Evolutionary conservation across 1,140 invertebrate species (phyloP).

Genomic region (Bombus sylvicola): DNA sequence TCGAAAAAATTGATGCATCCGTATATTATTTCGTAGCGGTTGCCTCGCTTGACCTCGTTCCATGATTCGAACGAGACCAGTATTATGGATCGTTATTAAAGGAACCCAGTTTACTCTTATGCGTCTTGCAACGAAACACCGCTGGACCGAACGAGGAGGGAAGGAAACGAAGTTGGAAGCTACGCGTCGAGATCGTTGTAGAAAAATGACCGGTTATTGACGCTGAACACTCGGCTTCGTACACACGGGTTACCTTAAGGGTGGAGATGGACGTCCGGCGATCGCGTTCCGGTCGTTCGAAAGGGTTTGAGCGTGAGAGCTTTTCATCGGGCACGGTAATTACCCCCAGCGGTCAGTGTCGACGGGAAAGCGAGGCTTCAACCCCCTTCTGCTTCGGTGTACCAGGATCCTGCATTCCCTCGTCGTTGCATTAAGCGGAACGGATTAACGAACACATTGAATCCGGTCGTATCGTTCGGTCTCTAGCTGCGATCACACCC

Average conservation of each 20-base stretch:
- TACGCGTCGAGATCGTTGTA: constrained; percentile 70
- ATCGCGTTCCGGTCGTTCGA: constrained; percentile 45
- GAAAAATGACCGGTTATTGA: constrained; percentile 77
- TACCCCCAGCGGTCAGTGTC: constrained; percentile 77
- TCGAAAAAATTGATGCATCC: constrained; percentile 64
- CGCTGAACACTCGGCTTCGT: constrained; percentile 24
- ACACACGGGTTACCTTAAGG: constrained; percentile 28
- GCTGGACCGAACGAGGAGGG: constrained; percentile 29
- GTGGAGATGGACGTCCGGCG: constrained; percentile 34
- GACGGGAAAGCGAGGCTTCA: constrained; percentile 63
- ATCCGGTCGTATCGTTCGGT: neutral
- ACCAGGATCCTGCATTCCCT: constrained; percentile 32
- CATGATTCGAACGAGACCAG: constrained; percentile 48
- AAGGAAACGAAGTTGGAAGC: constrained; percentile 47
- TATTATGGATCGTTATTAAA: neutral
- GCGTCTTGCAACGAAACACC: constrained; percentile 45
- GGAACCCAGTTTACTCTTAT: constrained; percentile 43
- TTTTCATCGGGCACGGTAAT: constrained; percentile 77
- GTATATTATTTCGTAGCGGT: constrained; percentile 32
- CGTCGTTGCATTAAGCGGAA: constrained; percentile 48
- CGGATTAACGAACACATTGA: constrained; percentile 58
- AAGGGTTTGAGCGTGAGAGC: constrained; percentile 79
- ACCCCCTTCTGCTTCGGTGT: constrained; percentile 34
- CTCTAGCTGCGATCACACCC: neutral
- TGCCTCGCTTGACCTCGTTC: constrained; percentile 76